These are phyloP conservation scores for Shinisaurus crocodilurus DNA, from an alignment of 2,113 vertebrate genomes.

Conservation along the genomic window DNA sequence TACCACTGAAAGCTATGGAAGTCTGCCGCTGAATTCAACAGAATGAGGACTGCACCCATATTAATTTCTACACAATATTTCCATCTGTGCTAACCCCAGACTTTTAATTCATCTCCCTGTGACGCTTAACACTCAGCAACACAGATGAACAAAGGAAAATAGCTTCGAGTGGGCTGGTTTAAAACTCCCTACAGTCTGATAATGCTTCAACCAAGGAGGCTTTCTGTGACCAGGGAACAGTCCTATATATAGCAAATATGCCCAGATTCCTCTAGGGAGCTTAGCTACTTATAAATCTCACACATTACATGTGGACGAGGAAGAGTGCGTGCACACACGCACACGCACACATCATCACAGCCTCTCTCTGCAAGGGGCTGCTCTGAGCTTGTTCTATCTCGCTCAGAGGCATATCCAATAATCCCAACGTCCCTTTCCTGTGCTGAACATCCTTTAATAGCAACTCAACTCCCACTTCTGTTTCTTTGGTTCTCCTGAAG, in stretches of 20 bases:
- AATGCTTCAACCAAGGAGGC: slow-evolving; percentile 55
- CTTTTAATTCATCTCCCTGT: slow-evolving; percentile 61
- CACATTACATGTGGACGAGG: slow-evolving; percentile 58
- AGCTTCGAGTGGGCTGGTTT: slow-evolving; percentile 31
- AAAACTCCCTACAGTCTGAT: slow-evolving; percentile 60
- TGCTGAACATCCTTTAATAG: neutral
- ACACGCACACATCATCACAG: neutral
- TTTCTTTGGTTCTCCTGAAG: slow-evolving; percentile 31
- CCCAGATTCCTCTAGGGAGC: slow-evolving; percentile 63
- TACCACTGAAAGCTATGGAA: neutral
- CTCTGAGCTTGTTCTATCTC: slow-evolving; percentile 48
- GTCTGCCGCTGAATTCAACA: neutral
- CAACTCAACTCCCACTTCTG: slow-evolving; percentile 7
- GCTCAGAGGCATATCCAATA: slow-evolving; percentile 21
- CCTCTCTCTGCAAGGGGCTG: slow-evolving; percentile 34
- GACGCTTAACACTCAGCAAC: slow-evolving; percentile 51
- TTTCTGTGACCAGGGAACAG: slow-evolving; percentile 69
- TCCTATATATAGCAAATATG: slow-evolving; percentile 73
- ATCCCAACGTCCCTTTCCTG: slow-evolving; percentile 29
- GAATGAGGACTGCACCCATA: neutral
- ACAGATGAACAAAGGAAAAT: slow-evolving; percentile 51
- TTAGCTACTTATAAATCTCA: slow-evolving; percentile 68
- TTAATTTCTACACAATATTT: neutral
- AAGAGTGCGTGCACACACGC: neutral
- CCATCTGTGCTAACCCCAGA: slow-evolving; percentile 24